Percentiles rank a stretch among this genome's conserved stretches.
These are phyloP conservation scores for Cephus rjabovi DNA, from an alignment of 2,888 invertebrate genomes.

Conservation along the genomic window DNA sequence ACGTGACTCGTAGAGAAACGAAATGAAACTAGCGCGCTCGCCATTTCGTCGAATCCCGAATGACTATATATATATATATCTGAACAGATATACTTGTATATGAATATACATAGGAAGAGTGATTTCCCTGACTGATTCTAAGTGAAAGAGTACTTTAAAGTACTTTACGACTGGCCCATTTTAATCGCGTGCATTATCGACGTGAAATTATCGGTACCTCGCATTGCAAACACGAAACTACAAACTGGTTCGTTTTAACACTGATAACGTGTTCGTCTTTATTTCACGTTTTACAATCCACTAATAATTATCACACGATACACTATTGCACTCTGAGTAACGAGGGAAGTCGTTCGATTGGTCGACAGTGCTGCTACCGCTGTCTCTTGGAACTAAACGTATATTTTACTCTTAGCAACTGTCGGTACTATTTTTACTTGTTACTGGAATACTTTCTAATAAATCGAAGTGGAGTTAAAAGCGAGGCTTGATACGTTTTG, in stretches of 20 bases:
- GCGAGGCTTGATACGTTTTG: too few species aligned
- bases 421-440: not conserved
- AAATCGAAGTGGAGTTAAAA: too few species aligned
- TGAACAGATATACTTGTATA: not conserved
- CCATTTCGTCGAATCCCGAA: slow-evolving; percentile 31
- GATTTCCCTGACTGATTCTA: slow-evolving; percentile 13
- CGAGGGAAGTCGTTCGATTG: not conserved
- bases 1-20: slow-evolving; percentile 18
- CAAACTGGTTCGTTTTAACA: slow-evolving; percentile 4
- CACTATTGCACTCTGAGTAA: not conserved
- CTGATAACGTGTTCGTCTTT: not conserved
- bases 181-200: slow-evolving; percentile 34
- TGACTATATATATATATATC: not conserved
- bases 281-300: not conserved
- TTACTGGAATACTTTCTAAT: not conserved
- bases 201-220: slow-evolving; percentile 21
- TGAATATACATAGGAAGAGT: not conserved
- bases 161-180: slow-evolving; percentile 27
- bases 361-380: not conserved
- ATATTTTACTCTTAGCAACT: not conserved
- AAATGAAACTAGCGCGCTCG: slow-evolving; percentile 16
- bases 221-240: slow-evolving; percentile 4
- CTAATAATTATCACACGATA: not conserved
- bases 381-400: not conserved
- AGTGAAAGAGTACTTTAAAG: slow-evolving; percentile 36